These are phyloP conservation scores for Lamprologus sp. DNA, from an alignment of 2,113 vertebrate genomes.

Conservation along the genomic window DNA sequence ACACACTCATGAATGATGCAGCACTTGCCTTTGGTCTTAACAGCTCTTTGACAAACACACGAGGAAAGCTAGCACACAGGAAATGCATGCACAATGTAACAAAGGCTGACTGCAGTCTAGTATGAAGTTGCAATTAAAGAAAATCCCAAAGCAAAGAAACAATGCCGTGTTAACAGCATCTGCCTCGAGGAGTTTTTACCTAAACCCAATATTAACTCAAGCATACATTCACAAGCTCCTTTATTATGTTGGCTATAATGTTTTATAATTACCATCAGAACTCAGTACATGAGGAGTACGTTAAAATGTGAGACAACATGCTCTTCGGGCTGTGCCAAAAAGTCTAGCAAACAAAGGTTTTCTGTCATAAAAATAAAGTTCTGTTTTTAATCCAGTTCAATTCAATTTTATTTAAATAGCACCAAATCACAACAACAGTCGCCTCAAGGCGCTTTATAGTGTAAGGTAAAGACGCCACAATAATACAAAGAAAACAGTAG, in stretches of 20 bases:
- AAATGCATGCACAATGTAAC: not conserved
- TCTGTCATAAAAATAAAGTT: not conserved
- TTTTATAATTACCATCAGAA: not conserved
- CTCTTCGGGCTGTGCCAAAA: not conserved
- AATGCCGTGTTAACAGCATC: not conserved
- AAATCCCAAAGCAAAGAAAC: not conserved
- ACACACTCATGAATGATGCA: conserved; percentile 65
- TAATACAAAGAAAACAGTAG: not conserved
- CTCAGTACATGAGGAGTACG: not conserved
- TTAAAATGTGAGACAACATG: not conserved
- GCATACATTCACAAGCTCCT: not conserved
- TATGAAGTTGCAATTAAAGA: not conserved
- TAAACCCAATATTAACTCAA: not conserved
- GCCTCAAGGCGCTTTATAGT: not conserved
- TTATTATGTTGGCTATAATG: not conserved
- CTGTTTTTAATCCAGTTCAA: not conserved
- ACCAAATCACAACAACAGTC: not conserved
- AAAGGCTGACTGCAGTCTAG: not conserved
- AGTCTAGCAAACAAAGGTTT: not conserved
- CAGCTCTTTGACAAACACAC: conserved; percentile 29
- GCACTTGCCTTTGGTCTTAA: conserved; percentile 6
- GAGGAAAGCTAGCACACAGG: not conserved
- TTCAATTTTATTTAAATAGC: not conserved
- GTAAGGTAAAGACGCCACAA: not conserved
- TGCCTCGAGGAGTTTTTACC: not conserved